Evolutionary conservation across 2,113 vertebrate genomes (phyloP).

Genomic region (Poeciliopsis turrubarensis): DNA sequence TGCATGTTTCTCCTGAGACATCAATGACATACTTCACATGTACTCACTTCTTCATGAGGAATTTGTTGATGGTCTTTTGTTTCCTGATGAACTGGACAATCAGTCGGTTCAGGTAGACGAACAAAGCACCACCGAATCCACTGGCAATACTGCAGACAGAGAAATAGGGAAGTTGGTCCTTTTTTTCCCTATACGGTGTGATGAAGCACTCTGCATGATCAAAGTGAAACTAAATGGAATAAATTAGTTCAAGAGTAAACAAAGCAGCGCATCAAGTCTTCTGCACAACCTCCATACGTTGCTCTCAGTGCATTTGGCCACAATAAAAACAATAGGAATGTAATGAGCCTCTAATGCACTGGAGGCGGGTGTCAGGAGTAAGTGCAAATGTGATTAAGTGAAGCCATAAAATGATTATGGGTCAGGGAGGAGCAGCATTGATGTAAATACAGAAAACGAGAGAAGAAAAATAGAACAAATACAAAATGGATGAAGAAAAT

Average conservation of each 20-base stretch:
- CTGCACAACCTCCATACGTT: constrained; percentile 1
- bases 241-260: constrained; percentile 7
- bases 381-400: constrained; percentile 1
- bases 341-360: constrained; percentile 18
- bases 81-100: constrained; percentile 98
- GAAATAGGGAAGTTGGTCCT: neutral
- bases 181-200: neutral
- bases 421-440: neutral
- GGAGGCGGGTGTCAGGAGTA: constrained; percentile 1
- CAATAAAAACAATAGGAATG: constrained; percentile 23
- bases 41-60: constrained; percentile 99
- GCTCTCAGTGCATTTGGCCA: neutral
- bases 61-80: constrained; percentile 96
- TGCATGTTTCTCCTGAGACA: neutral
- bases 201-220: constrained; percentile 1
- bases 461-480: constrained; percentile 3
- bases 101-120: constrained; percentile 95
- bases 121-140: constrained; percentile 92
- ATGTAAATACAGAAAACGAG: neutral
- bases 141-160: constrained; percentile 87
- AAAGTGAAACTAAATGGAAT: constrained; percentile 3
- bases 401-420: constrained; percentile 6
- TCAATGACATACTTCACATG: neutral
- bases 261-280: constrained; percentile 3
- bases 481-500: neutral